A percentile compares a stretch with the other conserved stretches of the same genome.
These are phyloP conservation scores for Agriopis leucophaearia DNA, from an alignment of 2,888 invertebrate genomes.

Conservation along the genomic window DNA sequence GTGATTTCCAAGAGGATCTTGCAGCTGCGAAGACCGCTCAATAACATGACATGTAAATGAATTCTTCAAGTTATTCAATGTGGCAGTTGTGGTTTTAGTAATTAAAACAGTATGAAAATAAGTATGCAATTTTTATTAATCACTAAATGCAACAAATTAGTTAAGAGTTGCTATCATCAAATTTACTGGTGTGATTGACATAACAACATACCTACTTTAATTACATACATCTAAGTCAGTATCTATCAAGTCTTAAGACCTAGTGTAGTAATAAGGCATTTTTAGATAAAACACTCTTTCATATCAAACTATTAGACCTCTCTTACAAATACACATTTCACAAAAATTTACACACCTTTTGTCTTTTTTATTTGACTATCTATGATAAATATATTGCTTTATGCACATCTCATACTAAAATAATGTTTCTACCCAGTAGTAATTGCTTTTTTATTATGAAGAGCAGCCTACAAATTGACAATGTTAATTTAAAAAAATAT, in stretches of 20 bases:
- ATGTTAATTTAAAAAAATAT: slow-evolving; percentile 49
- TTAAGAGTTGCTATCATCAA: slow-evolving; percentile 78
- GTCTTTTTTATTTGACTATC: slow-evolving; percentile 64
- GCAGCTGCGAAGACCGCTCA: slow-evolving; percentile 44
- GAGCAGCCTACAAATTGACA: slow-evolving; percentile 81
- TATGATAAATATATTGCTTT: slow-evolving; percentile 77
- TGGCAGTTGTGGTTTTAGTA: slow-evolving; percentile 29
- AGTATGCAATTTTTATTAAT: slow-evolving; percentile 85
- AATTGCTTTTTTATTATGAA: slow-evolving; percentile 74
- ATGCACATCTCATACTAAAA: slow-evolving; percentile 68
- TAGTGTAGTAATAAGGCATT: slow-evolving; percentile 86
- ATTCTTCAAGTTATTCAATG: background rate
- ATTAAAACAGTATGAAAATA: slow-evolving; percentile 72
- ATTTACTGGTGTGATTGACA: slow-evolving; percentile 68
- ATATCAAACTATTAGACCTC: slow-evolving; percentile 85
- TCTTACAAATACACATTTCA: slow-evolving; percentile 70
- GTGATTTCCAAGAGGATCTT: slow-evolving; percentile 53
- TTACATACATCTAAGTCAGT: slow-evolving; percentile 81
- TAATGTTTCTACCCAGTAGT: slow-evolving; percentile 66
- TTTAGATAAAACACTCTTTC: slow-evolving; percentile 83
- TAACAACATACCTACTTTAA: slow-evolving; percentile 71
- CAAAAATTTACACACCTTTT: slow-evolving; percentile 74
- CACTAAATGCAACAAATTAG: slow-evolving; percentile 86
- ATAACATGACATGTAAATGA: slow-evolving; percentile 19
- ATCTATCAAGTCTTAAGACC: slow-evolving; percentile 84